These are phyloP conservation scores for Rhinatrema bivittatum DNA, from an alignment of 2,797 vertebrate species.

Conservation along the genomic window DNA sequence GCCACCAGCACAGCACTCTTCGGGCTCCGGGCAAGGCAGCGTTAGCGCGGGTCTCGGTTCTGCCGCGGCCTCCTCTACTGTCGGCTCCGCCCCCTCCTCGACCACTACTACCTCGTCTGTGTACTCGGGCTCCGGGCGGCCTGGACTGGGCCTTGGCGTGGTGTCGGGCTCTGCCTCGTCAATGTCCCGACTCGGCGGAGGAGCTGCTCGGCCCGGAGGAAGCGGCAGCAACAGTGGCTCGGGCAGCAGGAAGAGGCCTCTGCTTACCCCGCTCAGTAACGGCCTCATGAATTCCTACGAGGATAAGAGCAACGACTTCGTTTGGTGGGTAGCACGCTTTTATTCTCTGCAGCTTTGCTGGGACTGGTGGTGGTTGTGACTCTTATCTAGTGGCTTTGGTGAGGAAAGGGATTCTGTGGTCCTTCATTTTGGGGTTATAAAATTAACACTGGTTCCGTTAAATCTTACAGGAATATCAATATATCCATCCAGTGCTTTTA, in stretches of 20 bases:
- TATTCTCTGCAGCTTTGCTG: too few relatives aligned
- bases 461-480: too few relatives aligned
- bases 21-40: conserved; percentile 24
- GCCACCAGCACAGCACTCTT: too few relatives aligned
- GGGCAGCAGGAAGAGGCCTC: conserved; percentile 74
- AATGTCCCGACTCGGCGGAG: conserved; percentile 40
- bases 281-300: conserved; percentile 93
- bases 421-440: too few relatives aligned
- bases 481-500: too few relatives aligned
- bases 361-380: neutral
- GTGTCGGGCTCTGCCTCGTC: conserved; percentile 47
- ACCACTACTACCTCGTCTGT: conserved; percentile 27
- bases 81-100: conserved; percentile 24
- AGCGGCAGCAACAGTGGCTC: conserved; percentile 39
- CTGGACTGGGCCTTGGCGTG: conserved; percentile 46
- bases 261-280: conserved; percentile 80
- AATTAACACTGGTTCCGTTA: too few relatives aligned
- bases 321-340: conserved; percentile 76
- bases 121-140: conserved; percentile 29
- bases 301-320: conserved; percentile 97
- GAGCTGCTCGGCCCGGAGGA: conserved; percentile 53
- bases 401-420: neutral
- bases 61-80: conserved; percentile 35
- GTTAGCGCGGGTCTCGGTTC: conserved; percentile 34
- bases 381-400: neutral